Conservation (phyloP, 2,888 invertebrate species). For the Sycophila texana region DNA sequence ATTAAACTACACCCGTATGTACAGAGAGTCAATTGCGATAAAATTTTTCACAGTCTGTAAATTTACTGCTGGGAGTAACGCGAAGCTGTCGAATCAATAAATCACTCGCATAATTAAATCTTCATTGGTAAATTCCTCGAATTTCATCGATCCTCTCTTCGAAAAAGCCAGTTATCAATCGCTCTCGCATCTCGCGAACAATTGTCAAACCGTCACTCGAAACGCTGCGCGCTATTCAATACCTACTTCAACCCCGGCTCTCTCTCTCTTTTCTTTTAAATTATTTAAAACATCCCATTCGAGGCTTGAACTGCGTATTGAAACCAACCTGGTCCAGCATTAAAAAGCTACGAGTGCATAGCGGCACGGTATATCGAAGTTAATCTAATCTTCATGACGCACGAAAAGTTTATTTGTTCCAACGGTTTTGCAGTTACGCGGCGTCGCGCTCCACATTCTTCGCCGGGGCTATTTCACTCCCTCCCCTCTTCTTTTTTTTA, state of each 20-base stretch:
- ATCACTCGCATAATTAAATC: conserved; percentile 15
- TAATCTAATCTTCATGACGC: conserved; percentile 16
- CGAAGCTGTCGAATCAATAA: neutral
- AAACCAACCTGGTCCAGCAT: too few species aligned
- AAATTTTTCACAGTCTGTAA: too few species aligned
- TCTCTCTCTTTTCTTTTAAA: too few species aligned
- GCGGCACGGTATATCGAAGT: neutral
- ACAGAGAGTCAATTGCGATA: too few species aligned
- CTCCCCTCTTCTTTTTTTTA: neutral
- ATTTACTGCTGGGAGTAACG: too few species aligned
- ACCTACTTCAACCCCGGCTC: too few species aligned
- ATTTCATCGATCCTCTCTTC: conserved; percentile 11
- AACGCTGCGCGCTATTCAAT: too few species aligned
- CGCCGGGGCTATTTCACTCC: neutral
- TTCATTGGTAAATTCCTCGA: conserved; percentile 11
- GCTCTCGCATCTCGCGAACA: neutral
- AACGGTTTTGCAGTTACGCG: too few species aligned
- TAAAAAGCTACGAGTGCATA: neutral
- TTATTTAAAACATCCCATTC: too few species aligned
- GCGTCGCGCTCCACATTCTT: neutral
- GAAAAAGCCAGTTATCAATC: neutral
- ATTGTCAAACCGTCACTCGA: too few species aligned
- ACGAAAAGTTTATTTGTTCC: conserved; percentile 14
- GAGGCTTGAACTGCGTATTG: too few species aligned
- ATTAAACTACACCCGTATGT: too few species aligned